Conservation (phyloP, 1,140 invertebrate species). For the Fopius arisanus region DNA sequence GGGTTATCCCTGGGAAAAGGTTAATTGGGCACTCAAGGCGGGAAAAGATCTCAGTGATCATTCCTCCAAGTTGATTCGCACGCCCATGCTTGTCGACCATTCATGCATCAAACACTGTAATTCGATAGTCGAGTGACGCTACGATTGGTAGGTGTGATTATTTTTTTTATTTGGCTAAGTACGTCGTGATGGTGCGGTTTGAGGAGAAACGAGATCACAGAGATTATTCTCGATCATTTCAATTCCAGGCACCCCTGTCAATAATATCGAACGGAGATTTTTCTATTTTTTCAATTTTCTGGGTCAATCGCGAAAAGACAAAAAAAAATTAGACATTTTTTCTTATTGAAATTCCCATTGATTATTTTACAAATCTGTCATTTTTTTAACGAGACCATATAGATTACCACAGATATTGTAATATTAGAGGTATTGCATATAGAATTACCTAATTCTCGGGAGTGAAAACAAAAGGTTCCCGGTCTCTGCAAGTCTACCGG, state of each 20-base stretch:
- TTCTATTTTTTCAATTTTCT: no score
- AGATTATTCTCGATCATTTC: not conserved
- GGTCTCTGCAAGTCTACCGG: not conserved
- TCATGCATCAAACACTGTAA: slow-evolving; percentile 32
- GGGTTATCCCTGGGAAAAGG: slow-evolving; percentile 36
- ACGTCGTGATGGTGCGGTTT: not conserved
- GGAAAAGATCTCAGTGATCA: slow-evolving; percentile 29
- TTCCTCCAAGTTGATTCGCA: slow-evolving; percentile 17
- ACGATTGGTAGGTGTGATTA: not conserved
- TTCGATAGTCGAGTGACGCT: slow-evolving; percentile 21
- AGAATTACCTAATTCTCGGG: no score
- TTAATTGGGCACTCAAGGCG: slow-evolving; percentile 43
- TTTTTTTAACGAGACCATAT: no score
- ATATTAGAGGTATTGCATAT: no score
- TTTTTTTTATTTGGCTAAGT: not conserved
- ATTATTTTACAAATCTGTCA: no score
- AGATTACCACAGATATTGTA: no score
- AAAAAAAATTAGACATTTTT: no score
- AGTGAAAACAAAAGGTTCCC: not conserved
- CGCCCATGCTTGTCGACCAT: slow-evolving; percentile 22
- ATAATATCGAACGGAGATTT: not conserved
- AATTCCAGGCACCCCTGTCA: not conserved
- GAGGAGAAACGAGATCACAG: not conserved
- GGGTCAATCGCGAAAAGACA: no score
- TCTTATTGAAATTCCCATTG: no score